phyloP scores from a whole-genome alignment of 1,140 invertebrate genomes.

The Drosophila asahinai region DNA sequence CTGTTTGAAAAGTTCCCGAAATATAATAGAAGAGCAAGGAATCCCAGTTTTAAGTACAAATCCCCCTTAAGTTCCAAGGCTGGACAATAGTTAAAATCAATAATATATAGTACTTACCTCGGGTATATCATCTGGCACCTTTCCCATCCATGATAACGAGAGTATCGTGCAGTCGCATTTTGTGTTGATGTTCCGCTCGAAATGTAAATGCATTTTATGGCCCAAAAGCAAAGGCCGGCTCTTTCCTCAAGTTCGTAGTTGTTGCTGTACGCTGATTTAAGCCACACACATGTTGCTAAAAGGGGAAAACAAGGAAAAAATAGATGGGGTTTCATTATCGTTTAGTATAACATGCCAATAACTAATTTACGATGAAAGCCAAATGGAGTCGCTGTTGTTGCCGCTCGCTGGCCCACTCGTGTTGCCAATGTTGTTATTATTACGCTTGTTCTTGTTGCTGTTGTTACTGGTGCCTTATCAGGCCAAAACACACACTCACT shows the following conservation, averaged over 20 bases:
- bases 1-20: no score
- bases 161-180: slow-evolving; percentile 97
- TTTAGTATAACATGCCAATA: slow-evolving; percentile 81
- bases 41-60: background rate
- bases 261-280: slow-evolving; percentile 42
- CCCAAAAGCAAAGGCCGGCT: slow-evolving; percentile 32
- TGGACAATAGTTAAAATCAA: slow-evolving; percentile 5
- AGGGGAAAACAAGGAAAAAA: slow-evolving; percentile 7
- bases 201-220: slow-evolving; percentile 93
- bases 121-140: slow-evolving; percentile 96
- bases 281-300: slow-evolving; percentile 68
- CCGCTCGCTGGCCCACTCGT: slow-evolving; percentile 7
- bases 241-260: slow-evolving; percentile 39
- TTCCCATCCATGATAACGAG: slow-evolving; percentile 98
- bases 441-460: slow-evolving; percentile 11
- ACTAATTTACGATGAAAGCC: slow-evolving; percentile 80
- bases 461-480: slow-evolving; percentile 65
- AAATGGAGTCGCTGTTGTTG: slow-evolving; percentile 38
- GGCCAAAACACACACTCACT: slow-evolving; percentile 30
- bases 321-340: slow-evolving; percentile 64
- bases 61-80: background rate
- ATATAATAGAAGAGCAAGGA: no score
- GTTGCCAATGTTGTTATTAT: slow-evolving; percentile 46
- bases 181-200: slow-evolving; percentile 96
- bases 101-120: slow-evolving; percentile 88